phyloP scores from a whole-genome alignment of 2,113 vertebrate species.

The Philantomba maxwellii region DNA sequence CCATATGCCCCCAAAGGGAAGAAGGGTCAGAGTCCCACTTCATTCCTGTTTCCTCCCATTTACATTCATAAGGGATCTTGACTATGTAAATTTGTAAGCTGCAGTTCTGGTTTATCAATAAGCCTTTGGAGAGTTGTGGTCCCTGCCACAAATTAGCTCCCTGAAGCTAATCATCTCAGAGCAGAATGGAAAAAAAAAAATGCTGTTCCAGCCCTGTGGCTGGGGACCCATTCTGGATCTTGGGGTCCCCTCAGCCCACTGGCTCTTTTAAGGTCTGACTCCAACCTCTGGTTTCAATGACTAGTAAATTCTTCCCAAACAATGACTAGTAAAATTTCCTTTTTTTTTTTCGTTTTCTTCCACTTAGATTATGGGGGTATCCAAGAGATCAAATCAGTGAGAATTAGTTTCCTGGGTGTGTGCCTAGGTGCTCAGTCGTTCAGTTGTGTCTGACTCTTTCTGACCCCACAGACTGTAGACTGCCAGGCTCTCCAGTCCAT shows the following conservation, averaged over 20 bases:
- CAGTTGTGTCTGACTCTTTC: rapidly evolving
- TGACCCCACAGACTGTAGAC: neutral
- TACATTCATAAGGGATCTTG: neutral
- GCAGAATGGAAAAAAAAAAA: neutral
- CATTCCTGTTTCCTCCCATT: neutral
- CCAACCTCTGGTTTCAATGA: neutral
- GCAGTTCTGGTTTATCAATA: neutral
- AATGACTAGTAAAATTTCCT: neutral
- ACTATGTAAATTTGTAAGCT: neutral
- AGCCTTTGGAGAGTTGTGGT: neutral
- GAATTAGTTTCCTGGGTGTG: neutral
- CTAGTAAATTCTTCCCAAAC: neutral
- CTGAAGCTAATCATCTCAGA: neutral
- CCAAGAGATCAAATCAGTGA: neutral
- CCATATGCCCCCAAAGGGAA: neutral
- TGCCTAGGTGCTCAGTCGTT: neutral
- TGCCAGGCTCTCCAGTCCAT: neutral
- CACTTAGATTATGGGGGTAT: neutral
- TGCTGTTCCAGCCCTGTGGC: too few species aligned
- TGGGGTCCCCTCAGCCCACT: neutral
- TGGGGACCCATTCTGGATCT: neutral
- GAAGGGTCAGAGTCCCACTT: neutral
- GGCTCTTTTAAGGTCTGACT: neutral
- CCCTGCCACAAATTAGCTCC: neutral
- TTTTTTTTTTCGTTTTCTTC: neutral